phyloP scores from a whole-genome alignment of 2,113 vertebrate genomes.

The Danio rerio region GRCz12tu NC_133185.1:18812501-18813000 shows the following conservation, averaged over 20 bases:
- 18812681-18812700: not conserved
- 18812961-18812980: conserved; percentile 34
- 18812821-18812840: not conserved
- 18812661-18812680: not conserved
- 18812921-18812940: conserved; percentile 56
- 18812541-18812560: no score
- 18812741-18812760: conserved; percentile 21
- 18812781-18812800: not conserved
- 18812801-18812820: not conserved
- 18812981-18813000: conserved; percentile 11
- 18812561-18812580: no score
- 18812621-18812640: not conserved
- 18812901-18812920: conserved; percentile 38
- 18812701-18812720: conserved; percentile 1
- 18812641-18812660: not conserved
- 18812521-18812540: no score
- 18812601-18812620: not conserved
- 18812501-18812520: no score
- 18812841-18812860: not conserved
- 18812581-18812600: no score
- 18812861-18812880: not conserved
- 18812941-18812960: conserved; percentile 62
- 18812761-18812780: not conserved
- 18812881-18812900: conserved; percentile 8
- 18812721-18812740: not conserved